Conservation (phyloP, 2,113 vertebrate genomes). For the Melanostigma gelatinosum region DNA sequence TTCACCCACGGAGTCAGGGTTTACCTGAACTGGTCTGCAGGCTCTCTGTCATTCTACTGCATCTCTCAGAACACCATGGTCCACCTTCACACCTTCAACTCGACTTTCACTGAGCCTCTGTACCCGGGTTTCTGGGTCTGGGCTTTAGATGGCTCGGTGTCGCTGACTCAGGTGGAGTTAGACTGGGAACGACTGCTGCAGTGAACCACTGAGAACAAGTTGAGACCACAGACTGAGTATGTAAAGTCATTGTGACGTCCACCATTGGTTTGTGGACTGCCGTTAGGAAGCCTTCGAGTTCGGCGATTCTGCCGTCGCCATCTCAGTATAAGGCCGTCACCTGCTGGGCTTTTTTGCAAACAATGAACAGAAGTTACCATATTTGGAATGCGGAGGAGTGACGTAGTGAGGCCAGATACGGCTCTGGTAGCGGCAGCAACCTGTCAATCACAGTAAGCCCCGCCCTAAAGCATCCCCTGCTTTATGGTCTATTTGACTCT, state of each 20-base stretch:
- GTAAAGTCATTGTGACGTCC: not conserved
- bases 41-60: slow-evolving; percentile 67
- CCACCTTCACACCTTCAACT: slow-evolving; percentile 70
- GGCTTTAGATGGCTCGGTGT: slow-evolving; percentile 46
- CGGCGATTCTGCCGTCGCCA: not conserved
- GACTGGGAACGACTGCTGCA: slow-evolving; percentile 63
- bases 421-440: not conserved
- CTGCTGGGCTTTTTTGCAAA: not conserved
- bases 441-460: not conserved
- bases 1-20: slow-evolving; percentile 64
- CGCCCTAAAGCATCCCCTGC: not conserved
- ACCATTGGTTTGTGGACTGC: not conserved
- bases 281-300: not conserved
- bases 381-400: not conserved
- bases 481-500: no score
- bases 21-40: slow-evolving; percentile 52
- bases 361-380: not conserved
- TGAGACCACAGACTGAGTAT: not conserved
- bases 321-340: not conserved
- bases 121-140: slow-evolving; percentile 74
- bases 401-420: not conserved
- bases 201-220: slow-evolving; percentile 21
- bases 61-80: slow-evolving; percentile 59
- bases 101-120: slow-evolving; percentile 62
- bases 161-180: slow-evolving; percentile 62